phyloP scores from a whole-genome alignment of 2,888 invertebrate genomes.

The Nomada goodeniana region DNA sequence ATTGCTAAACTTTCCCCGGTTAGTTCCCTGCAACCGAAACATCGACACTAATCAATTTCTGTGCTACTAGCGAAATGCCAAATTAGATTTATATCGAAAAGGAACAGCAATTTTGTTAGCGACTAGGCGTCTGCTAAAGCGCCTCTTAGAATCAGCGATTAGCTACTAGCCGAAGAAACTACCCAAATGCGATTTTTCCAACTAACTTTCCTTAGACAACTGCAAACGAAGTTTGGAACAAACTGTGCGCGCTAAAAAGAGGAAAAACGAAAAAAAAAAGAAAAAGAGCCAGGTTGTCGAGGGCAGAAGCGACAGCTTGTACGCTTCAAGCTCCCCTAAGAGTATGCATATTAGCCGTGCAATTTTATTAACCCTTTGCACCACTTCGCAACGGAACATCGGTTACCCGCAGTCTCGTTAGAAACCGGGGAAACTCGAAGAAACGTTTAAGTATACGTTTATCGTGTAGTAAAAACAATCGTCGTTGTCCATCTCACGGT shows the following conservation, averaged over 20 bases:
- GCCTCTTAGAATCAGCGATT: constrained; percentile 32
- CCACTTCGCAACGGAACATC: constrained; percentile 28
- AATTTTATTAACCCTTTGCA: constrained; percentile 47
- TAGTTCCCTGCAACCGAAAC: neutral
- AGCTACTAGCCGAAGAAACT: constrained; percentile 21
- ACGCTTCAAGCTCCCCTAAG: neutral
- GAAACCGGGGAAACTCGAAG: neutral
- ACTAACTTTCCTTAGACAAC: constrained; percentile 50
- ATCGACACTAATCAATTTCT: neutral
- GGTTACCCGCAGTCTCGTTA: constrained; percentile 8
- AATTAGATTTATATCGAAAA: neutral
- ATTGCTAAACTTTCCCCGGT: too few relatives aligned
- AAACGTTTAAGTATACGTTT: neutral
- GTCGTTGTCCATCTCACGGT: neutral
- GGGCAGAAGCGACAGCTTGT: constrained; percentile 44
- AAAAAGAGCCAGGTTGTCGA: neutral
- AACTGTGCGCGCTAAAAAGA: constrained; percentile 30
- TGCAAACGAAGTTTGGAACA: constrained; percentile 60
- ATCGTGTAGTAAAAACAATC: neutral
- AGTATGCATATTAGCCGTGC: constrained; percentile 51
- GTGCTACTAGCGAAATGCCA: neutral
- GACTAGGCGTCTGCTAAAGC: neutral
- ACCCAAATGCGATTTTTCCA: constrained; percentile 38
- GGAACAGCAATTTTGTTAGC: constrained; percentile 11
- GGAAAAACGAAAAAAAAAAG: neutral